phyloP scores from a whole-genome alignment of 1,140 invertebrate species.

The Lucilia sericata region DNA sequence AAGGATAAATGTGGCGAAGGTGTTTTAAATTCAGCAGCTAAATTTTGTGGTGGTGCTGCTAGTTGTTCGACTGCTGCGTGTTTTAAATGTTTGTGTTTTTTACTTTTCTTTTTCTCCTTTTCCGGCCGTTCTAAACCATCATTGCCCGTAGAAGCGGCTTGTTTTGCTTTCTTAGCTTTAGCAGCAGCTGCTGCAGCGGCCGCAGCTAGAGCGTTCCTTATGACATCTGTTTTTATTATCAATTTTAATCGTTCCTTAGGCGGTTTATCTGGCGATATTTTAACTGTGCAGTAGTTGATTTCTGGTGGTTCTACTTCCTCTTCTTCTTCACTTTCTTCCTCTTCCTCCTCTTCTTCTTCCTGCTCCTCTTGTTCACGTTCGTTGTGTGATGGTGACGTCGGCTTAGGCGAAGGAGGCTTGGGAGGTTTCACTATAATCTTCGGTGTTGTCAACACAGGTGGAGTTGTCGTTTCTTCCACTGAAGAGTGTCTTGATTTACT shows the following conservation, averaged over 20 bases:
- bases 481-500: slow-evolving; percentile 48
- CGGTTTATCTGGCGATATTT: slow-evolving; percentile 70
- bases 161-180: slow-evolving; percentile 50
- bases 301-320: slow-evolving; percentile 61
- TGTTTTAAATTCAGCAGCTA: slow-evolving; percentile 66
- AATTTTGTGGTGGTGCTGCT: slow-evolving; percentile 32
- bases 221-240: slow-evolving; percentile 66
- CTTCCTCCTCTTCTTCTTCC: slow-evolving; percentile 58
- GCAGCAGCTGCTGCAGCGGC: slow-evolving; percentile 57
- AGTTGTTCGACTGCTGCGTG: slow-evolving; percentile 57
- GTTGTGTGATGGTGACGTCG: slow-evolving; percentile 19
- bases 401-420: slow-evolving; percentile 52
- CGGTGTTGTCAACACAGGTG: slow-evolving; percentile 55
- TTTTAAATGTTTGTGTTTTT: slow-evolving; percentile 65
- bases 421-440: slow-evolving; percentile 63
- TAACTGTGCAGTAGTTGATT: slow-evolving; percentile 68
- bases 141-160: neutral
- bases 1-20: slow-evolving; percentile 69
- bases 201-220: slow-evolving; percentile 64
- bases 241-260: slow-evolving; percentile 66
- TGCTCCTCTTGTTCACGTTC: slow-evolving; percentile 33
- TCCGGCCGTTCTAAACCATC: slow-evolving; percentile 46
- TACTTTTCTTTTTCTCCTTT: slow-evolving; percentile 65
- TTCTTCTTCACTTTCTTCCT: slow-evolving; percentile 56
- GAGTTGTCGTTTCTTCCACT: slow-evolving; percentile 43